Evolutionary conservation across 2,888 invertebrate genomes (phyloP).

Genomic region (Hirtodrosophila alboralis): DNA sequence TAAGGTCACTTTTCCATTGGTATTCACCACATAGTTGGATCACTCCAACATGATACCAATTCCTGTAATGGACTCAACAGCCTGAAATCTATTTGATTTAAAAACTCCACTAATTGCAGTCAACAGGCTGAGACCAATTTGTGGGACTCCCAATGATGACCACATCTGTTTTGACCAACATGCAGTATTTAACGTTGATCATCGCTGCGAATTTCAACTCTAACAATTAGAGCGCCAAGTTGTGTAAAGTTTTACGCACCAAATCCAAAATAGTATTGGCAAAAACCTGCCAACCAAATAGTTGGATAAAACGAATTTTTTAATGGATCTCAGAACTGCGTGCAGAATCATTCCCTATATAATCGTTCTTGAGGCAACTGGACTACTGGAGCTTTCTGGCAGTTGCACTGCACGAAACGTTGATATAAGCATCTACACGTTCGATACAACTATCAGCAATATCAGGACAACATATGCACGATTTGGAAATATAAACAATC

Average conservation of each 20-base stretch:
- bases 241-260: not conserved
- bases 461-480: not conserved
- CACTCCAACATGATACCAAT: no score
- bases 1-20: no score
- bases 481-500: constrained; percentile 1
- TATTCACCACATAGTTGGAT: no score
- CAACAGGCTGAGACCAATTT: no score
- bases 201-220: no score
- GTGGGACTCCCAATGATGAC: no score
- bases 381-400: not conserved
- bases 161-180: no score
- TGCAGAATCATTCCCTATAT: not conserved
- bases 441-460: not conserved
- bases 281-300: not conserved
- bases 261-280: not conserved
- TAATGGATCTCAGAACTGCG: not conserved
- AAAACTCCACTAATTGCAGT: no score
- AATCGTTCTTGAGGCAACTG: not conserved
- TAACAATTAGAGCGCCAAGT: not conserved
- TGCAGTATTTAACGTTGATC: no score
- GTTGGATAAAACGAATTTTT: not conserved
- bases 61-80: no score
- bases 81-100: no score
- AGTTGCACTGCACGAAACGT: constrained; percentile 1
- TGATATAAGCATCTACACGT: not conserved